These are phyloP conservation scores for Apotomis capreana DNA, from an alignment of 2,888 invertebrate species.

Conservation along the genomic window DNA sequence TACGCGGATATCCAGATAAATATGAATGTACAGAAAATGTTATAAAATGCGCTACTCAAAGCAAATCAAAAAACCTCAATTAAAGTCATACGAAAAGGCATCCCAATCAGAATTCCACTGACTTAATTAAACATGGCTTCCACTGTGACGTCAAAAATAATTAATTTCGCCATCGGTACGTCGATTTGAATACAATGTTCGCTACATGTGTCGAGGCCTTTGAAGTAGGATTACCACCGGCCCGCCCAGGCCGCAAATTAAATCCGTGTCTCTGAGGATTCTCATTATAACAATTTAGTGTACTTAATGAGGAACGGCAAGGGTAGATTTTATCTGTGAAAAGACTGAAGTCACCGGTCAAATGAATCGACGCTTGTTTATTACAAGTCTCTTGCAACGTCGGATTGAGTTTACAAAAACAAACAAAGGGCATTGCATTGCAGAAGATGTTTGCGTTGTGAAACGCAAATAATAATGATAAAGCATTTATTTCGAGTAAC, in stretches of 20 bases:
- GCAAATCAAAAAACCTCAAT: constrained; percentile 3
- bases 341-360: constrained; percentile 21
- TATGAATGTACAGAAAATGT: not conserved
- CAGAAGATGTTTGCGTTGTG: too few species aligned
- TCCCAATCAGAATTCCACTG: constrained; percentile 8
- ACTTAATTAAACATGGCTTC: constrained; percentile 40
- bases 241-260: constrained; percentile 70
- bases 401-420: not conserved
- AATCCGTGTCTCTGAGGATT: constrained; percentile 67
- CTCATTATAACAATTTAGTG: constrained; percentile 71
- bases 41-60: not conserved
- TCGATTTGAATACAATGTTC: constrained; percentile 46
- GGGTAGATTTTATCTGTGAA: constrained; percentile 30
- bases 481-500: too few species aligned
- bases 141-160: constrained; percentile 51
- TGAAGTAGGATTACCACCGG: constrained; percentile 78
- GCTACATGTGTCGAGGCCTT: constrained; percentile 63
- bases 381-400: not conserved
- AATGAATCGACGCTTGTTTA: not conserved
- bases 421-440: not conserved
- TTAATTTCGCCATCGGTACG: constrained; percentile 57
- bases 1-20: not conserved
- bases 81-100: constrained; percentile 20
- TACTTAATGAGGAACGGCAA: constrained; percentile 54
- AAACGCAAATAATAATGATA: too few species aligned